These are phyloP conservation scores for Heliocidaris tuberculata DNA, from an alignment of 35 echinoderm and acorn worm species.

Conservation along the genomic window DNA sequence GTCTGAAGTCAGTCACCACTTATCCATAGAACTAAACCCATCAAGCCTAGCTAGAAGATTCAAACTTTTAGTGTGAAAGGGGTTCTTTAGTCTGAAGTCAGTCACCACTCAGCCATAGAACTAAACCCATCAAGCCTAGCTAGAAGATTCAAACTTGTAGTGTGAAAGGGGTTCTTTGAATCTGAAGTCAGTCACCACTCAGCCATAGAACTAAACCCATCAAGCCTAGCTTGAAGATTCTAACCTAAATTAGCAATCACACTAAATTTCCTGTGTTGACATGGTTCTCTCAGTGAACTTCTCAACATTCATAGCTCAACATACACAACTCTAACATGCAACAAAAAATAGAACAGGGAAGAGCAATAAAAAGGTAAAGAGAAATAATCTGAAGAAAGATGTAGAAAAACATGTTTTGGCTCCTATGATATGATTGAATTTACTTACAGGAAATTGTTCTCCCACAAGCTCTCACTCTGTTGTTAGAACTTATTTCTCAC, in stretches of 20 bases:
- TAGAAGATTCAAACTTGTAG: not conserved
- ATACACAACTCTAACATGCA: not conserved
- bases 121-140: not conserved
- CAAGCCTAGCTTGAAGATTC: not conserved
- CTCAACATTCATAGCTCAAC: not conserved
- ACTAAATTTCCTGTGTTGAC: constrained; percentile 5
- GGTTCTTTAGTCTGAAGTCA: not conserved
- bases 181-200: constrained; percentile 9
- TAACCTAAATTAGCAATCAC: not conserved
- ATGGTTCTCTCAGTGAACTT: not conserved
- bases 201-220: constrained; percentile 8
- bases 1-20: too few relatives aligned
- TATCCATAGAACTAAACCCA: too few relatives aligned
- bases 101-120: not conserved
- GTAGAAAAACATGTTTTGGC: constrained; percentile 46
- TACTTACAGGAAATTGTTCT: constrained; percentile 35
- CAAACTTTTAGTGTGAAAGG: not conserved
- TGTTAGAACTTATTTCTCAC: not conserved
- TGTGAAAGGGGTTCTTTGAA: not conserved
- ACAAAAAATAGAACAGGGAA: not conserved
- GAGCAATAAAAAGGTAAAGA: not conserved
- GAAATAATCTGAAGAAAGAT: not conserved
- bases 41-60: not conserved
- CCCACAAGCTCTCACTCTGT: constrained; percentile 25
- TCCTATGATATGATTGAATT: constrained; percentile 34